Conservation (phyloP, 2,888 invertebrate genomes). For the Steinernema carpocapsae region DNA sequence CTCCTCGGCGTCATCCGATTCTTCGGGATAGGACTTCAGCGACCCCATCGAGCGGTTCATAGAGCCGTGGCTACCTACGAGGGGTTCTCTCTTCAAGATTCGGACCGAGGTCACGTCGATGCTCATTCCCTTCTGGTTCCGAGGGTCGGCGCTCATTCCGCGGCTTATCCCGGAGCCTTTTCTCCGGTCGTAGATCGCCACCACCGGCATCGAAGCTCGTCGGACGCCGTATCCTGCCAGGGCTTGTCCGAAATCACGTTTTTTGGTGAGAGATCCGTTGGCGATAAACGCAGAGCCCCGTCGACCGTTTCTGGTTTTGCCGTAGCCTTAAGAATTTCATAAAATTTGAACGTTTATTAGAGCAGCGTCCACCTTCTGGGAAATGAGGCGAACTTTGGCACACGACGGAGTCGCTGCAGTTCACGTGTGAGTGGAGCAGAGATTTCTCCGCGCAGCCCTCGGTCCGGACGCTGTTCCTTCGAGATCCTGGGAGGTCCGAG, state of each 20-base stretch:
- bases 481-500: neutral
- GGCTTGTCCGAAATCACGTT: neutral
- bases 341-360: no score
- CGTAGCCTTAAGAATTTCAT: no score
- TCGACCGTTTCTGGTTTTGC: neutral
- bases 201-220: neutral
- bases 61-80: neutral
- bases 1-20: neutral
- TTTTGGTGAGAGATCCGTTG: neutral
- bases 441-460: neutral
- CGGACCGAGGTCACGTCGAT: neutral
- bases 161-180: conserved; percentile 5
- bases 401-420: neutral
- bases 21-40: conserved; percentile 1
- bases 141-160: no score
- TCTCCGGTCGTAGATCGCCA: conserved; percentile 1
- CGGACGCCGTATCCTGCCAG: neutral
- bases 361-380: neutral
- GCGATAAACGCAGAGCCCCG: neutral
- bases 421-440: neutral
- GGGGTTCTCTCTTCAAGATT: conserved; percentile 1
- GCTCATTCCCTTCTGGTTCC: neutral
- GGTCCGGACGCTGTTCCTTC: neutral
- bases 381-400: conserved; percentile 5
- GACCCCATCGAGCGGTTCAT: neutral